phyloP scores from a whole-genome alignment of 2,888 invertebrate species.

The Eilema caniola region DNA sequence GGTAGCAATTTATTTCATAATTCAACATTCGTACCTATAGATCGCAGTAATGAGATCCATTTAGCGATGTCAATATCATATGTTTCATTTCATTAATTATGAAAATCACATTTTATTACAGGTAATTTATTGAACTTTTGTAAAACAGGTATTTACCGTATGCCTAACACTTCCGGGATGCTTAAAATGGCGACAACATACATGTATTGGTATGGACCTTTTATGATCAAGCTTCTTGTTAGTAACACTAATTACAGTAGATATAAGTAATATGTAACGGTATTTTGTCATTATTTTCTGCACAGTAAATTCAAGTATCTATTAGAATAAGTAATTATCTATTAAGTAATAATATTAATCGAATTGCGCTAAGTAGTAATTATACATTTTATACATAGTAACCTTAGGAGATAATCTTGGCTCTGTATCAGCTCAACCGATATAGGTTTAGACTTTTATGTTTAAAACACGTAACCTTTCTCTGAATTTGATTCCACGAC shows the following conservation, averaged over 20 bases:
- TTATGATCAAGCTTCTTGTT: constrained; percentile 6
- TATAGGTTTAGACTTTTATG: constrained; percentile 13
- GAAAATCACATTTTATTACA: constrained; percentile 22
- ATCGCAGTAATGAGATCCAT: background rate
- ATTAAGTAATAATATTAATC: background rate
- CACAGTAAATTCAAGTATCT: no score
- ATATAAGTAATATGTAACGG: background rate
- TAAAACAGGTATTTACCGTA: constrained; percentile 13
- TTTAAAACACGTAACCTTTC: constrained; percentile 44
- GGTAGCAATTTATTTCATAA: constrained; percentile 4
- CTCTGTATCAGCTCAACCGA: background rate
- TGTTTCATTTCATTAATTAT: constrained; percentile 24
- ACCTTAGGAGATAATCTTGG: constrained; percentile 1
- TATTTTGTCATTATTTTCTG: background rate
- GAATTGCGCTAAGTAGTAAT: background rate
- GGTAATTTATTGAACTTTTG: constrained; percentile 20
- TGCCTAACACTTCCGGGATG: constrained; percentile 14
- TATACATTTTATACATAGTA: background rate
- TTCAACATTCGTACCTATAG: background rate
- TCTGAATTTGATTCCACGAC: constrained; percentile 42
- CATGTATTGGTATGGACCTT: background rate
- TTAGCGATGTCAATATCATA: background rate
- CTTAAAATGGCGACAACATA: background rate
- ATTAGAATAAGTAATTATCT: no score
- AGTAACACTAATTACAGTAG: background rate